Conservation (phyloP, 2,113 vertebrate species). For the Bujurquina vittata region DNA sequence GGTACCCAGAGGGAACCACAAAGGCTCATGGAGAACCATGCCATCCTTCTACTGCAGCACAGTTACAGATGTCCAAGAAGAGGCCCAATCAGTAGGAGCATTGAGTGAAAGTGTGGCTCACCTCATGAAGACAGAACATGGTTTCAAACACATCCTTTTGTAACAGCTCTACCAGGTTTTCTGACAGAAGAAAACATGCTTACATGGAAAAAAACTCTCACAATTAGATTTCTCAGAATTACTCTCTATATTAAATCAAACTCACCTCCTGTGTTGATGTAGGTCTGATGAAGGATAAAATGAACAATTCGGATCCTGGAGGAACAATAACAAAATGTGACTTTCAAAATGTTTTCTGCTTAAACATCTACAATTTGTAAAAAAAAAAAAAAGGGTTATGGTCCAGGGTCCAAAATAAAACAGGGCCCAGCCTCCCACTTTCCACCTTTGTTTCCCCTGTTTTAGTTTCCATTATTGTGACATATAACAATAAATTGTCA, state of each 20-base stretch:
- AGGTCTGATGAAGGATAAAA: constrained; percentile 82
- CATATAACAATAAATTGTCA: no score
- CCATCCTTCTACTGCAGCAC: no score
- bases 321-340: neutral
- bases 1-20: no score
- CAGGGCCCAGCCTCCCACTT: no score
- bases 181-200: constrained; percentile 58
- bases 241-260: neutral
- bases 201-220: neutral
- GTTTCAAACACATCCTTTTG: constrained; percentile 84
- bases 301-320: constrained; percentile 88
- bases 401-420: no score
- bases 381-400: no score
- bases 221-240: neutral
- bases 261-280: constrained; percentile 75
- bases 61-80: neutral
- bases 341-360: no score
- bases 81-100: neutral
- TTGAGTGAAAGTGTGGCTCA: constrained; percentile 61
- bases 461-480: no score
- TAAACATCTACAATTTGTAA: no score
- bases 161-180: constrained; percentile 79
- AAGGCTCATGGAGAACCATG: no score
- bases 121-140: constrained; percentile 89
- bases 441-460: no score